These are phyloP conservation scores for Boulengeromyrus knoepffleri DNA, from an alignment of 2,113 vertebrate species.

Conservation along the genomic window DNA sequence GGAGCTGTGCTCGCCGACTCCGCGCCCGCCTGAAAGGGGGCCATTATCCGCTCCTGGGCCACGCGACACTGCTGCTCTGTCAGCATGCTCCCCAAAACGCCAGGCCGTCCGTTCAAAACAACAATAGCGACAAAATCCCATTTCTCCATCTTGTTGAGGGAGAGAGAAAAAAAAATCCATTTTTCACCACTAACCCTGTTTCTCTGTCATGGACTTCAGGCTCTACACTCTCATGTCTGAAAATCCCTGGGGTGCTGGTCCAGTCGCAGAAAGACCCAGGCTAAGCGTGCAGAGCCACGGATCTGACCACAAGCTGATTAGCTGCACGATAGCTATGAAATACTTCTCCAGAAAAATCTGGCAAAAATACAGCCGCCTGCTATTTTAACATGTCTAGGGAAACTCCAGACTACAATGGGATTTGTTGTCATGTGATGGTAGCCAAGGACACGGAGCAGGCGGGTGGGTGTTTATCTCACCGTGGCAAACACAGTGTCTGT, in stretches of 20 bases:
- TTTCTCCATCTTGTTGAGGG: neutral
- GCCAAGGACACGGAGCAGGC: neutral
- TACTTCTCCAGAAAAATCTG: neutral
- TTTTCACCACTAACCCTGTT: neutral
- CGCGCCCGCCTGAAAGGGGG: conserved; percentile 49
- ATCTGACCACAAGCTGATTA: neutral
- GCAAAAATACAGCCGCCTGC: neutral
- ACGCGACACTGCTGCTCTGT: conserved; percentile 18
- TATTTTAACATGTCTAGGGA: neutral
- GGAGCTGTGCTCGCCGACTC: conserved; percentile 43
- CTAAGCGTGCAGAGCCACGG: neutral
- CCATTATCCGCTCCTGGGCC: conserved; percentile 54
- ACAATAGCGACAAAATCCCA: neutral
- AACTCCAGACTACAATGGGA: neutral
- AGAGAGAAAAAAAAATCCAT: neutral
- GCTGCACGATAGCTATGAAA: neutral
- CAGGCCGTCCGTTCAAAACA: neutral
- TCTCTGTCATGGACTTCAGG: neutral
- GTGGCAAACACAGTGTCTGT: conserved; percentile 75
- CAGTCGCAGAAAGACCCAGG: neutral
- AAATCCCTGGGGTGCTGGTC: neutral
- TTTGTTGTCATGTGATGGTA: neutral
- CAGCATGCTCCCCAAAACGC: neutral
- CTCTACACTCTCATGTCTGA: neutral
- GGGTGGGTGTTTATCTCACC: conserved; percentile 54